phyloP scores from a whole-genome alignment of 2,797 vertebrate species.

The Falco novaeseelandiae region DNA sequence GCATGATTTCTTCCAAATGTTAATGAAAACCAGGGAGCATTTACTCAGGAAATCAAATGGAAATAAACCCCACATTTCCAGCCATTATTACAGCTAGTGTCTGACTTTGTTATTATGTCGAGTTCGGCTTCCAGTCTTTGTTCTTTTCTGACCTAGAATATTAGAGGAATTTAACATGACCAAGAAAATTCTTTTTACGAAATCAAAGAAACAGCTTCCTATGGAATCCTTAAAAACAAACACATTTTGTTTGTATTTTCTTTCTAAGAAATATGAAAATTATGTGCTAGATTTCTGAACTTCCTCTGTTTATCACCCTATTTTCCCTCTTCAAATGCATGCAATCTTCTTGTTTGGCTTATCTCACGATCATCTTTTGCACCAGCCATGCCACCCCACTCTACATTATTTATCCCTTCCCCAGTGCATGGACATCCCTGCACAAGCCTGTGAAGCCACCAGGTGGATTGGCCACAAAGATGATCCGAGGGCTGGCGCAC shows the following conservation, averaged over 20 bases:
- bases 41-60: not conserved
- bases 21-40: conserved; percentile 25
- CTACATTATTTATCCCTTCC: not conserved
- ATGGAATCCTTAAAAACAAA: not conserved
- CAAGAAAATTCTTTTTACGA: not conserved
- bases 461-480: too few species aligned
- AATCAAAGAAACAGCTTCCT: not conserved
- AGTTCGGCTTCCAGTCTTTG: not conserved
- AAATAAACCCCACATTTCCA: conserved; percentile 23
- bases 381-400: not conserved
- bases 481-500: too few species aligned
- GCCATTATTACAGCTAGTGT: not conserved
- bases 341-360: not conserved
- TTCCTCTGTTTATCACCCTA: not conserved
- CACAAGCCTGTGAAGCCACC: not conserved
- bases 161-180: not conserved
- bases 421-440: not conserved
- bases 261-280: not conserved
- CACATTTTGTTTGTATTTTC: not conserved
- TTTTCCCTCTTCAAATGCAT: not conserved
- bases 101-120: not conserved
- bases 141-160: not conserved
- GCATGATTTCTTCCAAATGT: conserved; percentile 34
- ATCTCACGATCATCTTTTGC: rapidly evolving
- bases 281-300: not conserved